Evolutionary conservation across 2,888 invertebrate species (phyloP), one percentile per base, ranked within the genome.

Genomic region (Julus scanicus): DNA sequence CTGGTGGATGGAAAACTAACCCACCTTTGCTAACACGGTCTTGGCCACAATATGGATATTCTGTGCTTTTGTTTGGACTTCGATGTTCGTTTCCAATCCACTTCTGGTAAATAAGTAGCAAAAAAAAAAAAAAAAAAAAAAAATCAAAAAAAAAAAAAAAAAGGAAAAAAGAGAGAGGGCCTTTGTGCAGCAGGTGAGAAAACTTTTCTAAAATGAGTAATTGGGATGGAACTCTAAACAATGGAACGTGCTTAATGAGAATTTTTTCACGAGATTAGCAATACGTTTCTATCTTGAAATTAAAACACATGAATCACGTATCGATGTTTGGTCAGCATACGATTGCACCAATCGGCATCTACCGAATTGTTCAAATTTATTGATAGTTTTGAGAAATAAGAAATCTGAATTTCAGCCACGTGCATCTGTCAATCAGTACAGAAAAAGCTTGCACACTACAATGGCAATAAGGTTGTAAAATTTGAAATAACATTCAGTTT

Each of bases 1-100:
- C 63, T 8, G 63, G 63, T 63, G 63, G 63, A 63, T 20, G 63
- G 63, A 63, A 63, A 63, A 63, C 63, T 63, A 63, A 63, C 20
- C 63, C 63, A 63, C 63, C n/a, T 17, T 53, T 53, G 53, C 53
- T 53, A 53, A 53, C 53, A 13, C 53, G 15, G 11, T 53, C 53
- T 17, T 44, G 53, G 15, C 20, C 63, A 63, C 63, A 20, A 53
- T 9, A 20, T 63, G 63, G 63, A 63, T 63, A 63, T 63, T 63
- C 8, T 63, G 63, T 63, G 63, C 63, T 20, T 20, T 63, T 63
- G 4, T 8, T 20, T n/a, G 63, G 63, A 63, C n/a, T 20, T 63
- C 20, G 63, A 2, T 20, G 20, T 20, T 63, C 63, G 44, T 44
- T 44, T 8, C 44, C 44, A 44, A 44, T 44, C 44, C 20, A 5